Conservation (phyloP, 2,888 invertebrate genomes). For the Falcaria lacertinaria region DNA sequence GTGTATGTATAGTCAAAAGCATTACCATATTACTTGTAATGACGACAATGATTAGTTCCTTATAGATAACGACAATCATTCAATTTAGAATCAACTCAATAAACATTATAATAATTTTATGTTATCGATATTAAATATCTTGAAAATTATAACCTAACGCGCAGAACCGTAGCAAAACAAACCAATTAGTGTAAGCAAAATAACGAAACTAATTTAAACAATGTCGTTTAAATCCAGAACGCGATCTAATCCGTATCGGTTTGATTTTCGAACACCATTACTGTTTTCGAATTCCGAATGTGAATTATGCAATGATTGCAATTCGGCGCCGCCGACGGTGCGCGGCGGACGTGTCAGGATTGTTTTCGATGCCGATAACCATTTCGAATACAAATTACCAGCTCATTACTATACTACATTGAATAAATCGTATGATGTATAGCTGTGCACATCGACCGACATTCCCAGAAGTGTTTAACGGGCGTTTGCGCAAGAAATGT, state of each 20-base stretch:
- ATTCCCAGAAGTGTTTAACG: conserved; percentile 56
- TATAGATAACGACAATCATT: no score
- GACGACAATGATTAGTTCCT: no score
- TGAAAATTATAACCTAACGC: not conserved
- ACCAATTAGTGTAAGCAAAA: not conserved
- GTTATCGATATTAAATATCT: not conserved
- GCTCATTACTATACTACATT: conserved; percentile 41
- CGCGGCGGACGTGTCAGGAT: conserved; percentile 60
- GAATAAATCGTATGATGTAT: conserved; percentile 50
- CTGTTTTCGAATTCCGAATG: conserved; percentile 61
- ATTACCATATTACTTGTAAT: no score
- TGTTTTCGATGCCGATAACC: conserved; percentile 50
- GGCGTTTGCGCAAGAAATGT: conserved; percentile 59
- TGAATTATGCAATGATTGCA: conserved; percentile 62
- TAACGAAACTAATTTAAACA: conserved; percentile 21
- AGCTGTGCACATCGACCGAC: conserved; percentile 18
- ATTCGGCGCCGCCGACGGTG: conserved; percentile 63
- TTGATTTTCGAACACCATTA: conserved; percentile 57
- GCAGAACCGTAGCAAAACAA: not conserved
- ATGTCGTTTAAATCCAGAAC: conserved; percentile 46
- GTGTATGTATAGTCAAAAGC: no score
- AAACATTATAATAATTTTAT: not conserved
- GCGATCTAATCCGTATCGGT: conserved; percentile 42
- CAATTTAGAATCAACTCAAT: no score
- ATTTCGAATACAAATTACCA: conserved; percentile 65